Base-by-base conservation (phyloP, 2,113 vertebrate species). In the Tragelaphus imberbis region DNA sequence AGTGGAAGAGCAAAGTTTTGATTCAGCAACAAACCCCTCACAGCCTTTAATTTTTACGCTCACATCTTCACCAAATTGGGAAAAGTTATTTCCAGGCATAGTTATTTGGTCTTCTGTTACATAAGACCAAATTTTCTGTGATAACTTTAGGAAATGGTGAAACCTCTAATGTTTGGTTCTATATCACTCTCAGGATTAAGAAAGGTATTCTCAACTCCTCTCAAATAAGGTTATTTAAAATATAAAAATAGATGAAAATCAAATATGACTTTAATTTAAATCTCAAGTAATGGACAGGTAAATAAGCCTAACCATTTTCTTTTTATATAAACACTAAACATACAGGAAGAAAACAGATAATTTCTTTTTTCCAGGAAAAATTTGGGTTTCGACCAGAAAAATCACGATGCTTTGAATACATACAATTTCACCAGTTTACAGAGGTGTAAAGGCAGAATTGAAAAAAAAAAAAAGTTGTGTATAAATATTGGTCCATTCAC, bases 291-390 rank as follows among this genome's bases (percentile, higher is more conserved):
- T 14, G 51, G 36, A 79, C 51, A 95, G 8, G 58, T 53, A 95
- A 90, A 51, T 77, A 97, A 91, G 44, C 13, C 21, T 90, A 84
- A 63, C 23, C 25, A 77, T 96, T 95, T 96, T 58, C 82, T 88
- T 96, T 94, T 40, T 91, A 30, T 27, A 77, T 61, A 85, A 91
- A 93, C 68, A 92, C 61, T 81, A 82, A 88, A n/a, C 23, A 51
- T 85, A 90, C 21, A 94, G 65, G 59, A 94, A 94, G 51, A 98
- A 95, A 40, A 33, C 44, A 92, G 71, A 81, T 59, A 63, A 77
- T 59, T 82, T 28, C 33, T 88, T 97, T 95, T 59, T 98, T 71
- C 92, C 86, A 97, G 82, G 86, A 97, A 94, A 97, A 97, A 95
- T 27, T 88, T 96, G 95, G 94, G 97, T 79, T 96, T 97, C 0